Evolutionary conservation across 1,140 invertebrate species (phyloP).

Genomic region (Monochamus saltuarius): DNA sequence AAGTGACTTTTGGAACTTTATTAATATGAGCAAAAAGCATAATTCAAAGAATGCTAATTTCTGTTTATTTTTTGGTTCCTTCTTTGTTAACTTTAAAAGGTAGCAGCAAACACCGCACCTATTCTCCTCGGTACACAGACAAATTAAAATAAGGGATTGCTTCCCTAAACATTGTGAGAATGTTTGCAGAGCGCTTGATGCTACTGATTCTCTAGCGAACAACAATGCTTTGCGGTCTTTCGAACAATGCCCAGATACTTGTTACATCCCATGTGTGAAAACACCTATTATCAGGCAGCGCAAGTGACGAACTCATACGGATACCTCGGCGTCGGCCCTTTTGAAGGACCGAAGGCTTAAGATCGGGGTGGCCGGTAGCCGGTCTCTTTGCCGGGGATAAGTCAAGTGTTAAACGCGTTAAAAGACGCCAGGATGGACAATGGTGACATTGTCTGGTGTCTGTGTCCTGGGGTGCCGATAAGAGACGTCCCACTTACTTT

Average conservation of each 20-base stretch:
- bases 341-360: constrained; percentile 23
- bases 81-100: background rate
- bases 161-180: constrained; percentile 10
- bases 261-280: constrained; percentile 17
- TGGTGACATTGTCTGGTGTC: constrained; percentile 14
- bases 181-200: background rate
- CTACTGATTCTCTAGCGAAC: background rate
- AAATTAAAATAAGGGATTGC: background rate
- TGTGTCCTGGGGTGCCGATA: constrained; percentile 9
- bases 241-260: constrained; percentile 13
- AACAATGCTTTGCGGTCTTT: constrained; percentile 18
- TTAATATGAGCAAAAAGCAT: no score
- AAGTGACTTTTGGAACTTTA: no score
- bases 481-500: constrained; percentile 16
- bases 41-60: no score
- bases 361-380: constrained; percentile 24
- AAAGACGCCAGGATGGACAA: constrained; percentile 19
- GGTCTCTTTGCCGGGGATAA: constrained; percentile 23
- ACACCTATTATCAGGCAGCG: constrained; percentile 12
- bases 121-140: background rate
- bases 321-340: constrained; percentile 4
- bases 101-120: background rate
- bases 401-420: constrained; percentile 37
- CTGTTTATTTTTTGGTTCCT: background rate
- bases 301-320: constrained; percentile 8